A percentile compares a stretch with the other conserved stretches of the same genome.
phyloP scores from a whole-genome alignment of 2,888 invertebrate species.

The Acheta domesticus region DNA sequence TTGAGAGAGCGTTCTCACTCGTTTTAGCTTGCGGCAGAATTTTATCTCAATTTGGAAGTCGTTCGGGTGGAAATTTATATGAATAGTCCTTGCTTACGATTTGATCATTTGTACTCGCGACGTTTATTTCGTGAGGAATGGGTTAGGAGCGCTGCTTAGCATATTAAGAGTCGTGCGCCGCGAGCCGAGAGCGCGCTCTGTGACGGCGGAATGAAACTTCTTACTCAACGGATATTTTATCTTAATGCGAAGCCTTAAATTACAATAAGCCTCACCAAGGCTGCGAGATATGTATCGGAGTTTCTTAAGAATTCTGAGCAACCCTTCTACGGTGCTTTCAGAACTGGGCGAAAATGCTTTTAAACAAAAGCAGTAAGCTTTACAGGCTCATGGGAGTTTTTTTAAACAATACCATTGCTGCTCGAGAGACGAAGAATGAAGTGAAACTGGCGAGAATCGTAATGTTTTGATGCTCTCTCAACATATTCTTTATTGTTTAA shows the following conservation, averaged over 20 bases:
- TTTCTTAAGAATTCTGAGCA: not conserved
- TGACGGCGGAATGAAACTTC: conserved; percentile 1
- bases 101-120: not conserved
- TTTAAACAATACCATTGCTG: too few relatives aligned
- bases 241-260: not conserved
- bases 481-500: too few relatives aligned
- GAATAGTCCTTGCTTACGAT: not conserved
- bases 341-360: not conserved
- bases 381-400: not conserved
- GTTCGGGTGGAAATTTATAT: not conserved
- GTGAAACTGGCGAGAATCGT: too few relatives aligned
- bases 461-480: too few relatives aligned
- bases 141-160: not conserved
- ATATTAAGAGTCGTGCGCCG: not conserved
- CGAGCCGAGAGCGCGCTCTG: not conserved
- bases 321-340: not conserved
- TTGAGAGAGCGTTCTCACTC: not conserved
- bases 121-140: not conserved
- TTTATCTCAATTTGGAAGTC: conserved; percentile 18
- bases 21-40: not conserved
- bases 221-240: not conserved
- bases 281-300: not conserved
- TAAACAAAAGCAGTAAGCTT: not conserved
- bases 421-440: too few relatives aligned
- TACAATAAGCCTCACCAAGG: not conserved